Percentiles rank a stretch among this genome's conserved stretches.
These are phyloP conservation scores for Ammodytes dubius DNA, from an alignment of 2,113 vertebrate species.

Conservation along the genomic window DNA sequence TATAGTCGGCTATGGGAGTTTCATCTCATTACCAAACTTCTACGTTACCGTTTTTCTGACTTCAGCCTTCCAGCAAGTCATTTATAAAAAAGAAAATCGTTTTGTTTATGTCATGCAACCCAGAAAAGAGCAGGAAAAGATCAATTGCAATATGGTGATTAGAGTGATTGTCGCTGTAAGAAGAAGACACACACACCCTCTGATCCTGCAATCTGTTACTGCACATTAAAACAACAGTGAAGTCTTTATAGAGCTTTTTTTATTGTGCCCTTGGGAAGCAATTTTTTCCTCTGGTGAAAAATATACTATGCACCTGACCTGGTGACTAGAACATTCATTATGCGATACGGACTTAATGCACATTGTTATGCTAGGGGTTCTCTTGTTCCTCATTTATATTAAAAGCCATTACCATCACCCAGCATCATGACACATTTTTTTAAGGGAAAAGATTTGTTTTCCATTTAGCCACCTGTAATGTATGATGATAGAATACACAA, in stretches of 20 bases:
- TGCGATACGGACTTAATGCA: background rate
- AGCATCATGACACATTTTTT: background rate
- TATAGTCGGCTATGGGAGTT: background rate
- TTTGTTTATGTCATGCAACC: background rate
- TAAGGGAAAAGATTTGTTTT: background rate
- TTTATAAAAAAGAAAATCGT: background rate
- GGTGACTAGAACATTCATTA: background rate
- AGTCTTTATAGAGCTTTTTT: background rate
- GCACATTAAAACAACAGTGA: slow-evolving; percentile 1
- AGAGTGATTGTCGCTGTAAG: background rate
- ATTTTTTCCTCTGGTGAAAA: background rate
- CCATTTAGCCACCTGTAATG: background rate
- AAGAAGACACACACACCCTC: slow-evolving; percentile 24
- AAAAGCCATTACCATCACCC: slow-evolving; percentile 1
- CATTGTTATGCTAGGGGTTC: background rate
- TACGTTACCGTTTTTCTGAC: slow-evolving; percentile 7
- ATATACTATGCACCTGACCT: background rate
- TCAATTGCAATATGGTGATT: slow-evolving; percentile 5
- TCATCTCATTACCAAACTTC: slow-evolving; percentile 34
- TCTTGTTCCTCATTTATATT: background rate
- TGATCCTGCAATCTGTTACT: slow-evolving; percentile 40
- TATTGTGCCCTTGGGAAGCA: background rate
- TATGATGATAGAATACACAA: background rate
- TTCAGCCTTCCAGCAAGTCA: slow-evolving; percentile 9
- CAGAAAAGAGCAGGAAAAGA: slow-evolving; percentile 1